Conservation (phyloP, 1,140 invertebrate species). For the Temnothorax curvispinosus region DNA sequence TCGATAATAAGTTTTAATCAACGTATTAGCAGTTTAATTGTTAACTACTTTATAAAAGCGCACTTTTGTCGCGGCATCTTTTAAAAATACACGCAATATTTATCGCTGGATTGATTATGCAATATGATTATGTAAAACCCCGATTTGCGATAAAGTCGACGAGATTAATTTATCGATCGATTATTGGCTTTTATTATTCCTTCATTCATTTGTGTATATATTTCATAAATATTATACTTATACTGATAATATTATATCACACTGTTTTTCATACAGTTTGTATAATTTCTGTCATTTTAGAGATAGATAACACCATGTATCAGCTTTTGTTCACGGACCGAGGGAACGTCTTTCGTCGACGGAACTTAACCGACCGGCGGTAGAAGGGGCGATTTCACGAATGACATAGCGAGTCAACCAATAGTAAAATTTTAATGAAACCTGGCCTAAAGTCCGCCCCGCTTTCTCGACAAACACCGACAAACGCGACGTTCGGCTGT, state of each 20-base stretch:
- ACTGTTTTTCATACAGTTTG: not conserved
- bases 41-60: not conserved
- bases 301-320: not conserved
- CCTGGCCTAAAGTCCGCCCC: not conserved
- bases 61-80: not conserved
- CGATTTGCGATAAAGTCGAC: not conserved
- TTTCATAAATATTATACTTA: not conserved
- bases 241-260: not conserved
- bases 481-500: not conserved
- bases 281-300: not conserved
- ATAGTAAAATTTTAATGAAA: constrained; percentile 46
- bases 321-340: not conserved
- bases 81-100: not conserved
- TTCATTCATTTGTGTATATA: not conserved
- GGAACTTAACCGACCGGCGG: not conserved
- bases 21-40: constrained; percentile 6
- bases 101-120: not conserved
- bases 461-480: not conserved
- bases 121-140: not conserved
- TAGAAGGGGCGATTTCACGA: not conserved
- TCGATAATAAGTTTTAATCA: constrained; percentile 27
- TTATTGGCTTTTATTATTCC: not conserved
- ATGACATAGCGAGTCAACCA: constrained; percentile 1
- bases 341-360: not conserved
- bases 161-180: not conserved